These are phyloP conservation scores for Lepeophtheirus nordmannii DNA, from an alignment of 2,888 invertebrate species.

Conservation along the genomic window DNA sequence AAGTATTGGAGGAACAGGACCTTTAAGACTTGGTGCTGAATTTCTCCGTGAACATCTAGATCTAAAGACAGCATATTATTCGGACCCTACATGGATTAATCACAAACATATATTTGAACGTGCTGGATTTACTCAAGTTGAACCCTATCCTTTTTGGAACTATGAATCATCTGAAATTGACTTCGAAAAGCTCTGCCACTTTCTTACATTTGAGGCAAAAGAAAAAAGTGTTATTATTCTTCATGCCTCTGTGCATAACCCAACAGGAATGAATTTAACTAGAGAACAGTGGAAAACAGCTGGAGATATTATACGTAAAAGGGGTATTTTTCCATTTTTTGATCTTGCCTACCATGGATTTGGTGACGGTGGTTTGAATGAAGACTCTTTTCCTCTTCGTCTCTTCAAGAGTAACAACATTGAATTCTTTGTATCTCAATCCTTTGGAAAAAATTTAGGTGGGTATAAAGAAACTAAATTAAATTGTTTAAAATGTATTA, in stretches of 20 bases:
- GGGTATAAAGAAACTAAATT: too few relatives aligned
- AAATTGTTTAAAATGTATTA: constrained; percentile 91
- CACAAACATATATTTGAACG: constrained; percentile 51
- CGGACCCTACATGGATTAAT: constrained; percentile 92
- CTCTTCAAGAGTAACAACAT: constrained; percentile 73
- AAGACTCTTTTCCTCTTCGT: constrained; percentile 79
- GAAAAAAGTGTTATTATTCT: constrained; percentile 71
- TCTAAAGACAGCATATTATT: constrained; percentile 50
- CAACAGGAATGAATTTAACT: constrained; percentile 90
- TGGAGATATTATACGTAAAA: constrained; percentile 65
- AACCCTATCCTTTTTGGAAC: constrained; percentile 64
- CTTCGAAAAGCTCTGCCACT: constrained; percentile 56
- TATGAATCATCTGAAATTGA: constrained; percentile 45
- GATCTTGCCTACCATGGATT: constrained; percentile 93
- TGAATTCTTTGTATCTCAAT: constrained; percentile 83
- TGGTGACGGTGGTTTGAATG: constrained; percentile 80
- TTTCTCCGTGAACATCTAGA: constrained; percentile 52
- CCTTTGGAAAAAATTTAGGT: constrained; percentile 99
- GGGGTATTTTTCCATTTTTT: constrained; percentile 73
- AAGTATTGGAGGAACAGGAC: constrained; percentile 83
- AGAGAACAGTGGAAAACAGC: constrained; percentile 80
- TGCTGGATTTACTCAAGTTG: constrained; percentile 61
- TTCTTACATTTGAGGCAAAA: constrained; percentile 59
- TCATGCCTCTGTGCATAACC: constrained; percentile 95
- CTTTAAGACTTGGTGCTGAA: constrained; percentile 72